A percentile compares a stretch with the other conserved stretches of the same genome.
These are phyloP conservation scores for Heteromyza rotundicornis DNA, from an alignment of 2,888 invertebrate species.

Conservation along the genomic window DNA sequence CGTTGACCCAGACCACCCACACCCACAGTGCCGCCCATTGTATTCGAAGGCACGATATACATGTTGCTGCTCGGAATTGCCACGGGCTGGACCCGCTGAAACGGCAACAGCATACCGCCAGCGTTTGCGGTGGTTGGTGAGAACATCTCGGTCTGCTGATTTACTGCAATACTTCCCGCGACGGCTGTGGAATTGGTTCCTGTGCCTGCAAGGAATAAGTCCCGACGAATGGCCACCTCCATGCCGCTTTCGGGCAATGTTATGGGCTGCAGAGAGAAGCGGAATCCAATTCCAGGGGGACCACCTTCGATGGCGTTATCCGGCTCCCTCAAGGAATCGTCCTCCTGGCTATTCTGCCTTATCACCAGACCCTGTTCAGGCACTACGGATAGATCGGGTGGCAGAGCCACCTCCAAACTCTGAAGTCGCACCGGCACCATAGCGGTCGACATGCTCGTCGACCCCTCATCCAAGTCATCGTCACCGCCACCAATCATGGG, in stretches of 20 bases:
- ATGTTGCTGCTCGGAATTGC: slow-evolving; percentile 59
- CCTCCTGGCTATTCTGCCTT: slow-evolving; percentile 55
- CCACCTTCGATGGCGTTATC: slow-evolving; percentile 47
- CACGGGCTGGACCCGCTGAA: slow-evolving; percentile 62
- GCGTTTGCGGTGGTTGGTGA: slow-evolving; percentile 51
- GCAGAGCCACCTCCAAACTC: slow-evolving; percentile 62
- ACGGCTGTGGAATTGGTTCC: too few relatives aligned
- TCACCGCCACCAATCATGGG: slow-evolving; percentile 60
- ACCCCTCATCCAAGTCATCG: slow-evolving; percentile 44
- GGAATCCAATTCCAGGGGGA: slow-evolving; percentile 48
- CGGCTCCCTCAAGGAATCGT: slow-evolving; percentile 44
- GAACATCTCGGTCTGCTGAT: slow-evolving; percentile 57
- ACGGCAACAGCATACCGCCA: slow-evolving; percentile 60
- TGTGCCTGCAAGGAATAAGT: slow-evolving; percentile 41
- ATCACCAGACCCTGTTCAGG: slow-evolving; percentile 60
- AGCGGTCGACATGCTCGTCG: slow-evolving; percentile 45
- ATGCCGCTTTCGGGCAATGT: slow-evolving; percentile 58
- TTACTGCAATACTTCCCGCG: slow-evolving; percentile 18
- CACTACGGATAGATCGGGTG: slow-evolving; percentile 62
- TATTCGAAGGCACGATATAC: slow-evolving; percentile 64
- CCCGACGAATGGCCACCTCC: slow-evolving; percentile 61
- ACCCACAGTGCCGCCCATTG: slow-evolving; percentile 37
- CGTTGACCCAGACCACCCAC: slow-evolving; percentile 32
- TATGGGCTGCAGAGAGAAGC: slow-evolving; percentile 57
- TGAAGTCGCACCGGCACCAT: slow-evolving; percentile 46